Conservation (phyloP, 2,797 vertebrate genomes). For the Hippocampus kuda region DNA sequence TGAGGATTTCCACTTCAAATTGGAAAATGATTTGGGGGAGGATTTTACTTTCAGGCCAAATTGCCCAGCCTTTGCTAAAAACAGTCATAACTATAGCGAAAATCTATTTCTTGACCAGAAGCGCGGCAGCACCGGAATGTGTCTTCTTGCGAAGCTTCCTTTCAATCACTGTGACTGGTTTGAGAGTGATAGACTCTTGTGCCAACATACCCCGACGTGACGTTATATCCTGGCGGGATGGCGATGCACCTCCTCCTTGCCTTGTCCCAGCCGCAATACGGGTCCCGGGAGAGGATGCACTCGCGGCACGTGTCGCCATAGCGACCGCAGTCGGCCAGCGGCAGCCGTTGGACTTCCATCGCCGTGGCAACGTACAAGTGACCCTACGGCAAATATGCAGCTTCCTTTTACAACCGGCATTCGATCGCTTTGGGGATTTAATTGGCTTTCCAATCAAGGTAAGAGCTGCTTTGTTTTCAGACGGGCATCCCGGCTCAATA, state of each 20-base stretch:
- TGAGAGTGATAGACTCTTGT: not conserved
- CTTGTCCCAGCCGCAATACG: constrained; percentile 72
- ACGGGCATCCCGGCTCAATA: not conserved
- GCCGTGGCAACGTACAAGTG: constrained; percentile 71
- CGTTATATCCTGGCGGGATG: constrained; percentile 61
- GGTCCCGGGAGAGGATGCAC: constrained; percentile 68
- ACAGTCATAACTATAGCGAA: too few species aligned
- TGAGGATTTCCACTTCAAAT: too few species aligned
- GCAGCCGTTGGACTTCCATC: constrained; percentile 68
- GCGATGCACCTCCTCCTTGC: constrained; percentile 61
- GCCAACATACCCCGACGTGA: constrained; percentile 49
- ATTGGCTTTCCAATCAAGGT: not conserved
- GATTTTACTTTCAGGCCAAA: too few species aligned
- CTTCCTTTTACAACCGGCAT: not conserved
- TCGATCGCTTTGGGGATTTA: too few species aligned
- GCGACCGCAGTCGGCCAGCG: constrained; percentile 68
- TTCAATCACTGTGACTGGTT: not conserved
- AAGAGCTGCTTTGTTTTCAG: not conserved
- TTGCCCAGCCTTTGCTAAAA: too few species aligned
- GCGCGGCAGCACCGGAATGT: too few species aligned
- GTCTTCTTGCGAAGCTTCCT: not conserved
- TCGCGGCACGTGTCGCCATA: constrained; percentile 71
- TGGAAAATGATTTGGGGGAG: too few species aligned
- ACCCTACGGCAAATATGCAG: constrained; percentile 44
- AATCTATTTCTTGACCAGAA: too few species aligned